phyloP scores from a whole-genome alignment of 2,113 vertebrate genomes.

The Eurypyga helias region DNA sequence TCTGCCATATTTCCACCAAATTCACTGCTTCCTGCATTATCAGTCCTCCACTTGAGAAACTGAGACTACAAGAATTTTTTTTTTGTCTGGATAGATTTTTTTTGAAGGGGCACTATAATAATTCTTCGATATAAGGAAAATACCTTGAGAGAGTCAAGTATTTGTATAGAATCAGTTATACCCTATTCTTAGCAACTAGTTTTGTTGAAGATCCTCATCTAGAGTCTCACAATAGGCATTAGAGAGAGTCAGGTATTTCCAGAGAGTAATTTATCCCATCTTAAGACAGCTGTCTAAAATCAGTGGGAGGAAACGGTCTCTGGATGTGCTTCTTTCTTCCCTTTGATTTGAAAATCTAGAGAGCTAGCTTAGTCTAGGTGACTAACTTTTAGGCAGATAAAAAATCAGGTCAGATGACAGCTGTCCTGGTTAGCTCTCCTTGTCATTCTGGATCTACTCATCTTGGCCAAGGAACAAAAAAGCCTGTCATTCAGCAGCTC shows the following conservation, averaged over 20 bases:
- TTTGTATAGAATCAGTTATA: not conserved
- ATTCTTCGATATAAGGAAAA: not conserved
- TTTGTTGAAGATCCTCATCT: not conserved
- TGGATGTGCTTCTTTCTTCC: not conserved
- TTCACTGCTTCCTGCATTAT: not conserved
- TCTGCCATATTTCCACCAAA: not conserved
- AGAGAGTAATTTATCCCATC: not conserved
- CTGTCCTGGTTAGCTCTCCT: not conserved
- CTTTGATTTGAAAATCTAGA: not conserved
- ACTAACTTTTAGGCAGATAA: not conserved
- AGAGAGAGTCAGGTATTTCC: not conserved
- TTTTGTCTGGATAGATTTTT: not conserved
- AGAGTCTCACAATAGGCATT: not conserved
- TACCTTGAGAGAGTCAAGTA: not conserved
- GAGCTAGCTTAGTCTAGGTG: not conserved
- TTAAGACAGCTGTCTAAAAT: slow-evolving; percentile 26
- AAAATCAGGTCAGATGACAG: not conserved
- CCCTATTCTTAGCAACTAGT: not conserved
- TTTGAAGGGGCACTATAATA: not conserved
- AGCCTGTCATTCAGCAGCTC: not conserved
- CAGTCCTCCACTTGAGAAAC: not conserved
- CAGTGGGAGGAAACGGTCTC: not conserved
- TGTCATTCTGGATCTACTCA: not conserved
- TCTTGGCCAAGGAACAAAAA: not conserved
- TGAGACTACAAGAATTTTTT: not conserved